Evolutionary conservation across 2,888 invertebrate species (phyloP).

Genomic region (Dicyrtoma fusca): DNA sequence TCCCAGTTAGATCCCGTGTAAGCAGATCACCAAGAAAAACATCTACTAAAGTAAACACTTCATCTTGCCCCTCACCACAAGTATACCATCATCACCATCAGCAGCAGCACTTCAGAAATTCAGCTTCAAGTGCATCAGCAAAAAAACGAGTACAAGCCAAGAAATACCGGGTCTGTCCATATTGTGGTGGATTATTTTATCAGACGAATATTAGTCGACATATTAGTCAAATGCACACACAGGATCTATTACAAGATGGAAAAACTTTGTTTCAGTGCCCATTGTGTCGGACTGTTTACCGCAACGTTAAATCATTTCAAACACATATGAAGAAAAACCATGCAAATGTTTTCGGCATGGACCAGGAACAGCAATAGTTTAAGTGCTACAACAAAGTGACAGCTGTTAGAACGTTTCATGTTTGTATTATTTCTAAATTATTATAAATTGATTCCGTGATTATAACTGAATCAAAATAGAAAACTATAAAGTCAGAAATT

Average conservation of each 20-base stretch:
- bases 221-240: slow-evolving; percentile 44
- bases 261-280: slow-evolving; percentile 45
- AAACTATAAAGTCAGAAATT: too few species aligned
- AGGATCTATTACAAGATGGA: slow-evolving; percentile 45
- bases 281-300: slow-evolving; percentile 44
- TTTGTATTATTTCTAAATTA: too few species aligned
- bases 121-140: neutral
- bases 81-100: neutral
- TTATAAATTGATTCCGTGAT: too few species aligned
- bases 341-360: neutral
- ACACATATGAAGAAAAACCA: slow-evolving; percentile 42
- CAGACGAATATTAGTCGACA: slow-evolving; percentile 49
- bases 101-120: neutral
- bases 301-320: slow-evolving; percentile 39
- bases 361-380: neutral
- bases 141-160: slow-evolving; percentile 8
- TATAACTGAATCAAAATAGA: too few species aligned
- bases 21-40: neutral
- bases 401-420: too few species aligned
- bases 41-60: neutral
- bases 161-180: slow-evolving; percentile 45
- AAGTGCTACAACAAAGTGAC: too few species aligned
- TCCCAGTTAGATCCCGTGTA: slow-evolving; percentile 2
- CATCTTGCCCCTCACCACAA: neutral
- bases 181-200: slow-evolving; percentile 49